phyloP scores from a whole-genome alignment of 2,113 vertebrate species.

The Chitala chitala region DNA sequence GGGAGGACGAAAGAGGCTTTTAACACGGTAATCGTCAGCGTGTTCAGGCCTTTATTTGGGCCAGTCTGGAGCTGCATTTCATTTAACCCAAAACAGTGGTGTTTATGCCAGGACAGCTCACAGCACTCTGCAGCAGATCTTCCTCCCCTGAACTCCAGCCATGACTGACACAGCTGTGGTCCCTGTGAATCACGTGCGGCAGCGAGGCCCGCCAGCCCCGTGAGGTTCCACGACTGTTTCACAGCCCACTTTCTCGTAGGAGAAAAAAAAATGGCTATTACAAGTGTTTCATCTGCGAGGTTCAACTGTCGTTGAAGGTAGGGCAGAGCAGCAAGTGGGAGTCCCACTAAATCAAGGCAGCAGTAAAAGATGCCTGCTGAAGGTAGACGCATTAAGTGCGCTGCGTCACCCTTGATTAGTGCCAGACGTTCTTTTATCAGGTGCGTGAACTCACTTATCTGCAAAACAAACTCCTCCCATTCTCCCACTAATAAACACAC shows the following conservation, averaged over 20 bases:
- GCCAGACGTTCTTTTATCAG: constrained; percentile 33
- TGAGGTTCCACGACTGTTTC: constrained; percentile 17
- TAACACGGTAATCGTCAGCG: constrained; percentile 56
- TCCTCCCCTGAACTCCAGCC: not conserved
- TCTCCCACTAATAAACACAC: not conserved
- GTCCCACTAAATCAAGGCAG: constrained; percentile 56
- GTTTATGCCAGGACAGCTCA: constrained; percentile 47
- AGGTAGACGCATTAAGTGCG: constrained; percentile 48
- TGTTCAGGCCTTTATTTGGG: constrained; percentile 52
- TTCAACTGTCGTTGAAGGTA: constrained; percentile 64
- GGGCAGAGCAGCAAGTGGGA: constrained; percentile 40
- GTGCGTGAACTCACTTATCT: constrained; percentile 24
- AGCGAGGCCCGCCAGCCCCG: not conserved
- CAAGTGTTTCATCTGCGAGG: constrained; percentile 43
- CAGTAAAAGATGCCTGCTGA: constrained; percentile 68
- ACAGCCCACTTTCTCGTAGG: constrained; percentile 33
- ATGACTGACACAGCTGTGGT: not conserved
- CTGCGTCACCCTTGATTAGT: constrained; percentile 32
- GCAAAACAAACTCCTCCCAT: not conserved
- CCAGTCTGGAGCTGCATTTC: constrained; percentile 46
- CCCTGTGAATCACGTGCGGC: not conserved
- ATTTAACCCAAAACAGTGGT: constrained; percentile 51
- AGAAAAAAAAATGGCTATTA: constrained; percentile 54
- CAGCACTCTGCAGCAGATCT: too few species aligned
- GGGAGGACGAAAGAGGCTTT: constrained; percentile 41